Conservation (phyloP, 2,797 vertebrate genomes). For the Onychomys leucogaster region DNA sequence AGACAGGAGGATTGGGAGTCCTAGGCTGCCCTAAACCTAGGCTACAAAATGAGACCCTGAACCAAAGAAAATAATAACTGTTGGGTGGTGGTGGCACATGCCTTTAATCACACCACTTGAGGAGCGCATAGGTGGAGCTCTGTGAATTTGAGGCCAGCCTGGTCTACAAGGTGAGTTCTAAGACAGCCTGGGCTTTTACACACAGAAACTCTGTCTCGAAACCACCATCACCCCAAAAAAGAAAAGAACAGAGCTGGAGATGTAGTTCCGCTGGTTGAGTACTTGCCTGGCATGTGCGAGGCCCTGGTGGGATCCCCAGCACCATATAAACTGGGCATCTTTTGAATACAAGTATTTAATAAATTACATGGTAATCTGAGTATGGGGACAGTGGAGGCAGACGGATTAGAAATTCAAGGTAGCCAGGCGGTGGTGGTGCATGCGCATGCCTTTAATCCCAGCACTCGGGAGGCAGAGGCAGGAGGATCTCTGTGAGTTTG, state of each 20-base stretch:
- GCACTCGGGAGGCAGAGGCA: too few relatives aligned
- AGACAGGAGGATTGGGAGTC: neutral
- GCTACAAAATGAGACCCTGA: neutral
- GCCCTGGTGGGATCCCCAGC: neutral
- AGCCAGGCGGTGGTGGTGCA: too few relatives aligned
- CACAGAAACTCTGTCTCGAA: neutral
- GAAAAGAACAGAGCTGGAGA: neutral
- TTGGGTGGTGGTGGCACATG: neutral
- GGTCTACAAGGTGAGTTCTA: neutral
- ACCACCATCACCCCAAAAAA: neutral
- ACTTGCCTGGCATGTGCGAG: neutral
- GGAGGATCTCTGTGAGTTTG: too few relatives aligned
- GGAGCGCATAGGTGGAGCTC: neutral
- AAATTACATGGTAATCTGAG: neutral
- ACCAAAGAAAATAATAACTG: neutral
- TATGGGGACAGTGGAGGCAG: neutral
- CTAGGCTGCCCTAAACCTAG: neutral
- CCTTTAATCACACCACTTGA: neutral
- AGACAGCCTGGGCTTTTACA: neutral
- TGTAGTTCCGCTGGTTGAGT: neutral
- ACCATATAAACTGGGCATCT: neutral
- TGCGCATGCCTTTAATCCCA: too few relatives aligned
- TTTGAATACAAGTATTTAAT: neutral
- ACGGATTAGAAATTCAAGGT: neutral
- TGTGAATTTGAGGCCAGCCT: neutral